A percentile compares a stretch with the other conserved stretches of the same genome.
These are phyloP conservation scores for Arvicanthis niloticus DNA, from an alignment of 2,113 vertebrate species.

Conservation along the genomic window DNA sequence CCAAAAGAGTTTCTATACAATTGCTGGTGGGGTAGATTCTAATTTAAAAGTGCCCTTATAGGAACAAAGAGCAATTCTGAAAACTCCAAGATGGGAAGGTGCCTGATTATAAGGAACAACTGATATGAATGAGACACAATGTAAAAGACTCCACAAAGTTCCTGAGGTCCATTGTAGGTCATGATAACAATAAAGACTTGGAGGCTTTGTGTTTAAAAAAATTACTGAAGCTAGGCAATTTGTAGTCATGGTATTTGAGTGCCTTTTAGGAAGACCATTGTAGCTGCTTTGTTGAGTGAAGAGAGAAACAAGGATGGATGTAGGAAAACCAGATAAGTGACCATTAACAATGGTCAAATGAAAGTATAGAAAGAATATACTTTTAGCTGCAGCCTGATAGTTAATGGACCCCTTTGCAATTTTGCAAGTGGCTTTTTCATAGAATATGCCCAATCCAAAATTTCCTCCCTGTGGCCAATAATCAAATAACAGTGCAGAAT, in stretches of 20 bases:
- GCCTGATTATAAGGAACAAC: background rate
- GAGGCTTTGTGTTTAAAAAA: background rate
- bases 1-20: background rate
- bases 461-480: background rate
- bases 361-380: background rate
- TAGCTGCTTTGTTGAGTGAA: background rate
- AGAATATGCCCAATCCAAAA: background rate
- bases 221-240: background rate
- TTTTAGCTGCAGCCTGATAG: background rate
- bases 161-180: background rate
- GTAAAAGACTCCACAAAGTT: background rate
- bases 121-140: background rate
- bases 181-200: background rate
- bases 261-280: background rate
- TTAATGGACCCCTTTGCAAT: slow-evolving; percentile 18
- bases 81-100: background rate
- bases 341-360: background rate
- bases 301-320: background rate
- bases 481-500: background rate
- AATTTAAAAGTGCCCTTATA: slow-evolving; percentile 24
- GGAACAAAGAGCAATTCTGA: background rate
- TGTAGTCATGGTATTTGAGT: background rate
- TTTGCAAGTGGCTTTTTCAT: slow-evolving; percentile 31
- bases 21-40: background rate
- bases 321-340: background rate